Conservation (phyloP, 2,888 invertebrate species). For the Colostygia pectinataria region DNA sequence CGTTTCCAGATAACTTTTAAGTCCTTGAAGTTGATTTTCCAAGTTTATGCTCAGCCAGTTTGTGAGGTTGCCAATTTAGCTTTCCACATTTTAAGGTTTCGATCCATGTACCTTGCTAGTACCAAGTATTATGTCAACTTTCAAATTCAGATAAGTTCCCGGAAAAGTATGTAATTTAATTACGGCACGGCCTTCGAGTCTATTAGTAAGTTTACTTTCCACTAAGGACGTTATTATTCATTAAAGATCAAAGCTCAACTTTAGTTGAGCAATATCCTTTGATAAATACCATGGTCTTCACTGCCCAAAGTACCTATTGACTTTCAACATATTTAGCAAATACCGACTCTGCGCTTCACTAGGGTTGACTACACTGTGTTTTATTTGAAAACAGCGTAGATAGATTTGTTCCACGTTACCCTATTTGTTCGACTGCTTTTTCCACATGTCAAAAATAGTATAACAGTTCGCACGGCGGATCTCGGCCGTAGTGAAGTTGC, state of each 20-base stretch:
- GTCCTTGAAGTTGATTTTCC: slow-evolving; percentile 35
- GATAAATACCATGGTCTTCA: slow-evolving; percentile 36
- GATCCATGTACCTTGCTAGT: slow-evolving; percentile 24
- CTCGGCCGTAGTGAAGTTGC: too few species aligned
- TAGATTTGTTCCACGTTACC: too few species aligned
- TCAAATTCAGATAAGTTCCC: slow-evolving; percentile 34
- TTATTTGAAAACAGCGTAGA: too few species aligned
- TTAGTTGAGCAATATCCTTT: slow-evolving; percentile 39
- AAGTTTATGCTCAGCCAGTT: slow-evolving; percentile 45
- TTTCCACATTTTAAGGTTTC: slow-evolving; percentile 27
- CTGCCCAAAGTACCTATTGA: slow-evolving; percentile 36
- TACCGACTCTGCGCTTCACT: slow-evolving; percentile 31
- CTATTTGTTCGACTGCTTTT: too few species aligned
- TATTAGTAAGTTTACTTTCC: slow-evolving; percentile 35
- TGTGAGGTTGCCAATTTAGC: slow-evolving; percentile 47
- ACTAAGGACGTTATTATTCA: slow-evolving; percentile 37
- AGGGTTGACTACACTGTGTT: slow-evolving; percentile 10
- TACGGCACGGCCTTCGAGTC: slow-evolving; percentile 2
- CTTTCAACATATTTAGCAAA: slow-evolving; percentile 37
- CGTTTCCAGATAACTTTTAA: slow-evolving; percentile 35
- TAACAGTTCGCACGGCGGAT: too few species aligned
- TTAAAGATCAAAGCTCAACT: slow-evolving; percentile 42
- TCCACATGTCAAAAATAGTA: too few species aligned
- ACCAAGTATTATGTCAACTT: slow-evolving; percentile 39
- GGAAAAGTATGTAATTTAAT: slow-evolving; percentile 4